A percentile compares a stretch with the other conserved stretches of the same genome.
phyloP scores from a whole-genome alignment of 2,888 invertebrate genomes.

The Deilephila elpenor region DNA sequence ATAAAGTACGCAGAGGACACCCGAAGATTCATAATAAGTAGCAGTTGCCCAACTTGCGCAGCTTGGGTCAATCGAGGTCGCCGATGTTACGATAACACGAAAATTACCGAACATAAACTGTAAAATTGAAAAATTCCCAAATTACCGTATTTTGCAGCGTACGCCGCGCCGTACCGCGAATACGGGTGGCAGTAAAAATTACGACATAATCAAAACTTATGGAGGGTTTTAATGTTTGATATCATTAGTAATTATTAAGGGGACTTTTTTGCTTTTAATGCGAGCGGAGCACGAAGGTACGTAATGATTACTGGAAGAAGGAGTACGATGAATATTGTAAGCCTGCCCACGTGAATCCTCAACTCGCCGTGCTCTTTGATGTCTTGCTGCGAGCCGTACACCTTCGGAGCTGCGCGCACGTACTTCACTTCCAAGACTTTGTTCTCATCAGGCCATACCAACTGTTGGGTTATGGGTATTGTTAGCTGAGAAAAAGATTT shows the following conservation, averaged over 20 bases:
- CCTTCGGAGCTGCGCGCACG: conserved; percentile 87
- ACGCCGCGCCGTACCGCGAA: conserved; percentile 28
- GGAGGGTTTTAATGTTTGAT: conserved; percentile 37
- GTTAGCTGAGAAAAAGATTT: no score
- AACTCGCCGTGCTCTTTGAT: conserved; percentile 89
- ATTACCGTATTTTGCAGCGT: conserved; percentile 5
- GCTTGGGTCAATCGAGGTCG: conserved; percentile 53
- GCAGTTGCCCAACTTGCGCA: conserved; percentile 12
- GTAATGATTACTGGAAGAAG: background rate
- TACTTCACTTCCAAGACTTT: conserved; percentile 92
- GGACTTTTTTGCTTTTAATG: conserved; percentile 4
- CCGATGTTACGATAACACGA: conserved; percentile 46
- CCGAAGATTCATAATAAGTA: conserved; percentile 12
- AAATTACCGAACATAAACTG: conserved; percentile 40
- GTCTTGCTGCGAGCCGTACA: conserved; percentile 77
- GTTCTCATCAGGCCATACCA: conserved; percentile 91
- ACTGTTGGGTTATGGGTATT: conserved; percentile 67
- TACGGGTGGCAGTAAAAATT: conserved; percentile 45
- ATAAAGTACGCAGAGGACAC: conserved; percentile 7
- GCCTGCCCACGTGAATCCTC: conserved; percentile 87
- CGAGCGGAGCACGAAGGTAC: background rate
- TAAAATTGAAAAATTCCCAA: conserved; percentile 42
- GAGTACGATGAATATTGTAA: no score
- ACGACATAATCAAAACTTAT: conserved; percentile 48
- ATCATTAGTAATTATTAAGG: conserved; percentile 37